Base-by-base conservation (phyloP, 2,113 vertebrate species). In the Hyperopisus bebe region DNA sequence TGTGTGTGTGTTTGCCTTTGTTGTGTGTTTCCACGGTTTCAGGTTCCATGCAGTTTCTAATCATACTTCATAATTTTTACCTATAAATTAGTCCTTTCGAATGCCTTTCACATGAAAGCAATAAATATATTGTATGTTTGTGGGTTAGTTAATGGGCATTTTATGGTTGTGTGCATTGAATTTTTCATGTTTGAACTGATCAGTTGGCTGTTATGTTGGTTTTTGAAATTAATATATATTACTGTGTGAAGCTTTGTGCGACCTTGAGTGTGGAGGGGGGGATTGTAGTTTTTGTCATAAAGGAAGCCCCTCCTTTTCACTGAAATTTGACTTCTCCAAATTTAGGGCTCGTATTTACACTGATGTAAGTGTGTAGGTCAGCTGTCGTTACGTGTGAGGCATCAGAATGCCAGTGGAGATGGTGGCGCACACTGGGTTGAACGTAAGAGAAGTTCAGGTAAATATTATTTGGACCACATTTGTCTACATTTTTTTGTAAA, bases 121-220 rank as follows among this genome's bases (percentile, higher is more conserved):
- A 44, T 85, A 48, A 88, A 62, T 88, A 27, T 74, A 35, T 50
- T 80, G 66, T 74, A 42, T 47, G 47, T 44, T 11, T 77, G 66
- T 31, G 19, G 51, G 51, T 70, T 70, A 27, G 13, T 13, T 35
- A 53, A 47, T 87, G n/a, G 48, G 50, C 50, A 55, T 27, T 87
- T 88, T 70, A 17, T 47, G 87, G 55, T 88, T 27, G 24, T 74
- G 87, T 70, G 44, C 87, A 70, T 24, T 88, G 87, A 27, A 8
- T n/a, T 50, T 66, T 13, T 74, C 21, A 21, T 70, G 35, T 27
- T 55, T 46, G 4, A 70, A 70, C 39, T 46, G 58, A 44, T 66
- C 15, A 9, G 44, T 88, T 70, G 31, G 15, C 24, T 42, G 19
- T 42, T 82, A 39, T 82, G 46, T 88, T 88, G 13, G 27, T 66